Conservation (phyloP, 2,888 invertebrate genomes). For the Oxytorus armatus region DNA sequence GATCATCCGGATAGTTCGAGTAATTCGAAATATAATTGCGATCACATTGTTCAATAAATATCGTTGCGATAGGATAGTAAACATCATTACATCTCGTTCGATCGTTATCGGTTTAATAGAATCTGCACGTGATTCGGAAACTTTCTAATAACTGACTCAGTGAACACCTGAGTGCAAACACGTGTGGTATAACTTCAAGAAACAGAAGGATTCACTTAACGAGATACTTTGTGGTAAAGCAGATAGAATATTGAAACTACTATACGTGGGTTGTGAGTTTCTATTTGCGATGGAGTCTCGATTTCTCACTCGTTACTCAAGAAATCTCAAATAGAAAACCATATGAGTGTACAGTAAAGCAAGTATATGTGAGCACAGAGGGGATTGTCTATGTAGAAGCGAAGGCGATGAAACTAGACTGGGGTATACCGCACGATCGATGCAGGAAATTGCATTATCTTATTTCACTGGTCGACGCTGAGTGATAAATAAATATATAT, state of each 20-base stretch:
- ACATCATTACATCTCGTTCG: slow-evolving; percentile 53
- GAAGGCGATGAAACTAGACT: slow-evolving; percentile 47
- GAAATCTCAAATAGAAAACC: slow-evolving; percentile 36
- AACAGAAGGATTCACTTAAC: slow-evolving; percentile 50
- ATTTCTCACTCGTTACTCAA: slow-evolving; percentile 18
- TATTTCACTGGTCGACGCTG: slow-evolving; percentile 69
- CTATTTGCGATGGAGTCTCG: slow-evolving; percentile 35
- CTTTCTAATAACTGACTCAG: slow-evolving; percentile 47
- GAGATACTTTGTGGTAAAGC: slow-evolving; percentile 37
- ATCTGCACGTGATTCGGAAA: slow-evolving; percentile 37
- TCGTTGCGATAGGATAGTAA: slow-evolving; percentile 40
- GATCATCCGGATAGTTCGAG: slow-evolving; percentile 7
- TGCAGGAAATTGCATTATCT: slow-evolving; percentile 73
- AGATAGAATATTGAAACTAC: slow-evolving; percentile 27
- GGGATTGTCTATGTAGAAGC: slow-evolving; percentile 17
- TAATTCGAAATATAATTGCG: slow-evolving; percentile 48
- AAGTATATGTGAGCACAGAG: slow-evolving; percentile 2
- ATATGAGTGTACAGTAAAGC: not conserved
- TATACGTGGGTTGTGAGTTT: slow-evolving; percentile 12
- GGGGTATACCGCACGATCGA: slow-evolving; percentile 62
- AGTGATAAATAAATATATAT: slow-evolving; percentile 8
- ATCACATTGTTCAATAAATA: slow-evolving; percentile 56
- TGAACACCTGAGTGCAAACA: slow-evolving; percentile 3
- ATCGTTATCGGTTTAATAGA: slow-evolving; percentile 52
- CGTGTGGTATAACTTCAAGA: slow-evolving; percentile 7